Evolutionary conservation across 2,888 invertebrate genomes (phyloP), one percentile per base, ranked within the genome.

Genomic region (Coecobrya sp.): DNA sequence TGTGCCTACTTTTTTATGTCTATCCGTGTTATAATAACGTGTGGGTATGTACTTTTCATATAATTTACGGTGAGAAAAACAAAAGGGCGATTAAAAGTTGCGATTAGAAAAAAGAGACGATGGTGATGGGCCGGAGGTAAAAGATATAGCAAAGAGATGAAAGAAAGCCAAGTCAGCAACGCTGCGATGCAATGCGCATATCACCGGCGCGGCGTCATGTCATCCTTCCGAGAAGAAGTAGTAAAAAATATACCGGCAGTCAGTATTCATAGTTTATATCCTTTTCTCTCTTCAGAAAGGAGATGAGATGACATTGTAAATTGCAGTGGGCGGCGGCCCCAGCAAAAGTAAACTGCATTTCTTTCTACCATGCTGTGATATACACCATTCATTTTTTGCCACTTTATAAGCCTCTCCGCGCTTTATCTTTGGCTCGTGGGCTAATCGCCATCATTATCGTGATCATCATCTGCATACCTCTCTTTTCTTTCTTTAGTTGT

Each of bases 251-350:
- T 1, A 49, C 52, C 49, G 79, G 55, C 52, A 52, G 25, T 79
- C 13, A 10, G 19, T 42, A 19, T 7, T 27, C 27, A 3, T 27
- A 11, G 11, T 10, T 22, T 22, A 42, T 45, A n/a, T 13, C n/a
- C n/a, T n/a, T 19, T 36, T 68, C 36, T 68, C 27, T 27, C 2
- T n/a, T 68, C 16, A 36, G n/a, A 16, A 2, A 5, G 2, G 16
- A 16, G 52, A n/a, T n/a, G n/a, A 73, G 73, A 73, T 73, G 73
- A 73, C 73, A 73, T 73, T 73, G 73, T 73, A 73, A 73, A 73
- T 73, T 42, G 73, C 73, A 73, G 4, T 68, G 27, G 73, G 73
- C 19, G 73, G 42, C 73, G n/a, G 19, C 30, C 36, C 27, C 30
- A 68, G 19, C 13, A 73, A 73, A 36, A 73, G 22, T 19, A 42